A percentile compares a stretch with the other conserved stretches of the same genome.
Evolutionary conservation across 2,797 vertebrate genomes (phyloP).

Genomic region (Sebastiscus tertius): DNA sequence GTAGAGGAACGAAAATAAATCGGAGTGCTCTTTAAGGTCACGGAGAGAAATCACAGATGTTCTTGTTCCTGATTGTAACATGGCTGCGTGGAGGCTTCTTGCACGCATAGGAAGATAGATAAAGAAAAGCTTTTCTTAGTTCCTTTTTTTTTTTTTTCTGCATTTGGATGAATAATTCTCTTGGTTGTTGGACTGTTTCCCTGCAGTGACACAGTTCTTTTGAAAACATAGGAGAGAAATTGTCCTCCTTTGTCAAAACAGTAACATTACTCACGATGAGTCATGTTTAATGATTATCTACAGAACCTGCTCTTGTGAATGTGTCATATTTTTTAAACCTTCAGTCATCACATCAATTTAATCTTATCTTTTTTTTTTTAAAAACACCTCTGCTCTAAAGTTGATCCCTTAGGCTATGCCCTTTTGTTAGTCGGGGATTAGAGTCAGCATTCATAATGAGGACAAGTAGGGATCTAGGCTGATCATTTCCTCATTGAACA

Average conservation of each 20-base stretch:
- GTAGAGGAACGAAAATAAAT: conserved; percentile 44
- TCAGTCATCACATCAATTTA: neutral
- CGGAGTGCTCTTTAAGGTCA: conserved; percentile 51
- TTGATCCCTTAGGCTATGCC: conserved; percentile 41
- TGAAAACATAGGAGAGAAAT: neutral
- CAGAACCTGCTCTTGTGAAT: neutral
- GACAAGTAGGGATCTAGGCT: conserved; percentile 48
- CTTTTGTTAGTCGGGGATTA: conserved; percentile 65
- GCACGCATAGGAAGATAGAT: neutral
- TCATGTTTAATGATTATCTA: conserved; percentile 12
- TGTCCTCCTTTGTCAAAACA: neutral
- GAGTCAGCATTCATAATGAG: conserved; percentile 61
- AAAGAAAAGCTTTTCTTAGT: conserved; percentile 24
- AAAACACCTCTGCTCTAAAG: conserved; percentile 15
- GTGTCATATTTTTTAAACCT: neutral
- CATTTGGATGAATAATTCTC: conserved; percentile 49
- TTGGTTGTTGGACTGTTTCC: conserved; percentile 10
- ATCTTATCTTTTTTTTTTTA: neutral
- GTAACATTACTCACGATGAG: neutral
- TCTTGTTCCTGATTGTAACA: conserved; percentile 45
- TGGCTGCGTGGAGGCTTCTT: neutral
- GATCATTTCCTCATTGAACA: conserved; percentile 61
- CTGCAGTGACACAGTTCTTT: neutral
- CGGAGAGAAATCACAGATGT: conserved; percentile 32
- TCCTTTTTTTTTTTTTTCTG: conserved; percentile 5